Base-by-base conservation (phyloP, 2,888 invertebrate species). In the Allolobophora icterica region DNA sequence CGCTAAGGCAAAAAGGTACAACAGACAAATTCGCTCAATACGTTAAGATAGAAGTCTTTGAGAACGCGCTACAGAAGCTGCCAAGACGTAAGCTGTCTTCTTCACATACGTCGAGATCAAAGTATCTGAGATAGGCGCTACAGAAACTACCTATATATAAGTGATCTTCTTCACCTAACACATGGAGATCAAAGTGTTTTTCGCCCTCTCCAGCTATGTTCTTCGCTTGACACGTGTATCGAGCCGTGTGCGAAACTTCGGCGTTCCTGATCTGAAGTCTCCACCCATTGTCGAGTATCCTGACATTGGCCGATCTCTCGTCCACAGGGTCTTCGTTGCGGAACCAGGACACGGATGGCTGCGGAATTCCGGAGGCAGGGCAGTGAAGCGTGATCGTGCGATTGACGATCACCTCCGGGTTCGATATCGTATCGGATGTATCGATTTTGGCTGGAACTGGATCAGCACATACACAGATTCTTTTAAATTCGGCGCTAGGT, bases 141-240 rank as follows among this genome's bases (percentile, higher is more conserved):
- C 38, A 38, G 38, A 38, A 8, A 38, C 38, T 38, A 8, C 38
- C 15, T 5, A 21, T 1, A 38, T 6, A 4, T 17, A 45, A 5
- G 5, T 40, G 15, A 0, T 1, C 0, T n/a, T 89, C 19, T 95
- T 94, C 94, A 97, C 97, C 96, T 91, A 96, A 94, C 0, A 97
- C 96, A 91, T 96, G 95, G 6, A 97, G 93, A 89, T 95, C 94
- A 93, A 94, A 95, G 34, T 93, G 93, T 90, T 95, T 95, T 91
- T 95, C 94, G 34, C 93, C 92, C n/a, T 94, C 93, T 11, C 97
- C 97, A 45, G 96, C 96, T n/a, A 94, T 93, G 93, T 97, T 97
- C 91, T 95, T 95, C 0, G 96, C 97, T 0, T 96, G 94, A 94
- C 97, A 97, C 87, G 95, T 94, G 93, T 96, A 96, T 30, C 94